These are phyloP conservation scores for Ypsolopha scabrella DNA, from an alignment of 2,888 invertebrate species.

Conservation along the genomic window DNA sequence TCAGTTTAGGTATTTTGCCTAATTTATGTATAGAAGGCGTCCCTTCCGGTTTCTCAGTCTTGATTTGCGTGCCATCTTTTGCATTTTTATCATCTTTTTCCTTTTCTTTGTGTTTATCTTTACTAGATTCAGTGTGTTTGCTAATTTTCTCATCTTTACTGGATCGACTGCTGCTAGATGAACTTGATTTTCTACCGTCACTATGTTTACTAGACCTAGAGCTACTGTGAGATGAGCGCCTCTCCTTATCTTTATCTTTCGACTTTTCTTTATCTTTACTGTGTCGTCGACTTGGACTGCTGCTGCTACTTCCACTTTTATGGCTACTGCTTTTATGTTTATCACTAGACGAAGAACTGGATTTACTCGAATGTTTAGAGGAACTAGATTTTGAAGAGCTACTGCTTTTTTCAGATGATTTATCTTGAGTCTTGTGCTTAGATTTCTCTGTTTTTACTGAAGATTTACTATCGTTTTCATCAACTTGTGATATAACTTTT, in stretches of 20 bases:
- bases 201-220: conserved; percentile 42
- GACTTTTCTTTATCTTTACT: conserved; percentile 40
- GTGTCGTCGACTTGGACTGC: conserved; percentile 48
- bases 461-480: conserved; percentile 38
- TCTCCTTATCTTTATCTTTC: conserved; percentile 29
- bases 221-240: conserved; percentile 32
- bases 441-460: conserved; percentile 30
- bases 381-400: conserved; percentile 33
- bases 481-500: conserved; percentile 74
- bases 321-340: conserved; percentile 44
- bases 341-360: conserved; percentile 34
- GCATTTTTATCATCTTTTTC: conserved; percentile 25
- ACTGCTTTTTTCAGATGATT: conserved; percentile 61
- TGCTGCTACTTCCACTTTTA: conserved; percentile 31
- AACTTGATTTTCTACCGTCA: conserved; percentile 42
- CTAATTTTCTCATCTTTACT: conserved; percentile 15
- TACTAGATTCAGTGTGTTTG: conserved; percentile 10
- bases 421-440: conserved; percentile 55
- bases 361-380: conserved; percentile 53
- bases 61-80: conserved; percentile 29
- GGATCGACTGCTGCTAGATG: conserved; percentile 33
- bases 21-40: conserved; percentile 79
- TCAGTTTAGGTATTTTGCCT: conserved; percentile 83
- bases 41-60: conserved; percentile 73
- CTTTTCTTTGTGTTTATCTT: conserved; percentile 16